Evolutionary conservation across 1,140 invertebrate species (phyloP).

Genomic region (Bicyclus anynana): DNA sequence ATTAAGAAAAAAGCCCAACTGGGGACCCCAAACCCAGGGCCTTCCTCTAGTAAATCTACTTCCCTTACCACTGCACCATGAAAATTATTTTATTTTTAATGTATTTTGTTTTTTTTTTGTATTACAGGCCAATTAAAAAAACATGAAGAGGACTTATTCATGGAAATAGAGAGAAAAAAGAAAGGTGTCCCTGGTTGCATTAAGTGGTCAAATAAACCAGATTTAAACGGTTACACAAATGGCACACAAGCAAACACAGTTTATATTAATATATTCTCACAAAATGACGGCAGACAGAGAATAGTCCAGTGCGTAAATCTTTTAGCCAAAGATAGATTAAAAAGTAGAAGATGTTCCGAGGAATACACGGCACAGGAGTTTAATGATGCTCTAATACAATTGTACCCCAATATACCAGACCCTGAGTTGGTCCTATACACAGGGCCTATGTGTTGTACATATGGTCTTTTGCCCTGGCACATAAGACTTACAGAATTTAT

Average conservation of each 20-base stretch:
- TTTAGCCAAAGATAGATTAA: constrained; percentile 45
- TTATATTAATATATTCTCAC: constrained; percentile 61
- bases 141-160: constrained; percentile 76
- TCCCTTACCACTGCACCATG: no score
- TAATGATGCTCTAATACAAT: constrained; percentile 66
- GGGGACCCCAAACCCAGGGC: no score
- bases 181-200: constrained; percentile 76
- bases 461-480: constrained; percentile 84
- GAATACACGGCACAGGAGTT: constrained; percentile 68
- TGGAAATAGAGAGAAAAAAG: constrained; percentile 74
- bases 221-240: constrained; percentile 78
- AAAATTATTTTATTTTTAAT: no score
- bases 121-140: constrained; percentile 79
- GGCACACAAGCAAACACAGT: constrained; percentile 74
- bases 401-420: constrained; percentile 78
- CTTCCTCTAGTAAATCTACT: no score
- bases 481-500: constrained; percentile 84
- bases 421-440: constrained; percentile 82
- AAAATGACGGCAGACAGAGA: constrained; percentile 77
- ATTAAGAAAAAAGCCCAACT: no score
- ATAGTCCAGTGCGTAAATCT: constrained; percentile 66
- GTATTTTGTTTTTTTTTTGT: background rate
- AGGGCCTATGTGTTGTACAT: constrained; percentile 78
- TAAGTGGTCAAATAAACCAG: constrained; percentile 76
- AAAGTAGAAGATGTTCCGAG: constrained; percentile 31